Base-by-base conservation (phyloP, 2,113 vertebrate genomes). In the Anhinga rufa region DNA sequence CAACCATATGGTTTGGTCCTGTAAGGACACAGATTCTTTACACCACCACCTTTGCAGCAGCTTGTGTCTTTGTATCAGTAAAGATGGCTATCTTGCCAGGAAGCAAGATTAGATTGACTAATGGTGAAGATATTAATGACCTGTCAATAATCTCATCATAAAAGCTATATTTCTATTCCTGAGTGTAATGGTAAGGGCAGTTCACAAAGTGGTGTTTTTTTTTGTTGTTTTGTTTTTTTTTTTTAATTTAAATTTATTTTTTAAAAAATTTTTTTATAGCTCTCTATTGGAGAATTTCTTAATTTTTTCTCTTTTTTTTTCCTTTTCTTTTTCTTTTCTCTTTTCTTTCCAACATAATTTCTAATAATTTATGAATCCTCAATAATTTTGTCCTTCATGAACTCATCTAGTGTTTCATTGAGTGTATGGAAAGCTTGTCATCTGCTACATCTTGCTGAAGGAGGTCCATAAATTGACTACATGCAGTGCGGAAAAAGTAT, bases 251-350 rank as follows among this genome's bases (percentile, higher is more conserved):
- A 25, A 57, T 13, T 4, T 6, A 5, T n/a, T 65, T n/a, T 14
- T 0, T 36, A 0, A 7, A 22, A 54, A 29, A 16, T 4, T 13
- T 10, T 51, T 71, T n/a, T 29, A 18, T 71, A 32, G 3, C 10
- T 10, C 7, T 64, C 60, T 69, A 7, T 48, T n/a, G 16, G 20
- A 69, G 1, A 65, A 55, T n/a, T 66, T 49, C 12, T 82, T 4
- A 3, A 28, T 3, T n/a, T 57, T 89, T 70, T 44, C 3, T 1
- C 28, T n/a, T n/a, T 7, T 46, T 42, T 44, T 34, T 40, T 40
- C 38, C 24, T n/a, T 52, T 65, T 3, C 1, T 25, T 66, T 64
- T 57, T 9, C 1, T 34, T 26, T 62, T 52, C 3, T 40, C 1
- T 62, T 86, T 61, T 69, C 6, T 52, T 72, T 72, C n/a, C 16